Base-by-base conservation (phyloP, 2,888 invertebrate species). In the Aplocera efformata region DNA sequence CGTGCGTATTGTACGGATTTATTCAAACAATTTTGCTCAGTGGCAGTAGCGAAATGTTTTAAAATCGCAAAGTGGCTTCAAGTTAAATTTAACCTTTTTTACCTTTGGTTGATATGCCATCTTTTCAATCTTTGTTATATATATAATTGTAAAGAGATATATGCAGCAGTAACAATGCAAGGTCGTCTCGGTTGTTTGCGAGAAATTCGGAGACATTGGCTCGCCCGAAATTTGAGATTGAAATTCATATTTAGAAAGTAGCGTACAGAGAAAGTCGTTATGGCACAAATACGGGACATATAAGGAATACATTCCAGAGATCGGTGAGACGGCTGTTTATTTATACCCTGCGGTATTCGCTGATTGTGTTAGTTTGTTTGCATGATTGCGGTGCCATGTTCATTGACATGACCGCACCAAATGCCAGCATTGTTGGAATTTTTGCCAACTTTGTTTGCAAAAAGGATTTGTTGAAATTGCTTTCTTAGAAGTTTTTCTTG, bases 291-390 rank as follows among this genome's bases (percentile, higher is more conserved):
- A 45, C 38, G 37, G 55, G 53, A 60, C 58, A 60, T 64, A 70
- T 72, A 72, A 65, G 61, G 71, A 69, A 76, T 75, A 72, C 72
- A 72, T 72, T 63, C 62, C 58, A 56, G 59, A 67, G 64, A 72
- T 67, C 67, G 56, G 55, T 56, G 60, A 59, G 68, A 66, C 69
- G 61, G 65, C 46, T 53, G 59, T 69, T 70, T 79, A 79, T 80
- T 79, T 79, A 77, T 79, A 76, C 72, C 72, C 73, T 71, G 72
- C 63, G 79, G 79, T 67, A 75, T 78, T 73, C 67, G 67, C 58
- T 64, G 72, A 72, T 74, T 74, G 72, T 76, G 60, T 68, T 77
- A 60, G 71, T 79, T 66, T 75, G 67, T 78, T 76, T 78, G 74
- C 68, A 62, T 67, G 65, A 59, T 68, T 67, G 63, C 53, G 55